Conservation (phyloP, 2,797 vertebrate species). For the Sebastolobus alascanus region DNA sequence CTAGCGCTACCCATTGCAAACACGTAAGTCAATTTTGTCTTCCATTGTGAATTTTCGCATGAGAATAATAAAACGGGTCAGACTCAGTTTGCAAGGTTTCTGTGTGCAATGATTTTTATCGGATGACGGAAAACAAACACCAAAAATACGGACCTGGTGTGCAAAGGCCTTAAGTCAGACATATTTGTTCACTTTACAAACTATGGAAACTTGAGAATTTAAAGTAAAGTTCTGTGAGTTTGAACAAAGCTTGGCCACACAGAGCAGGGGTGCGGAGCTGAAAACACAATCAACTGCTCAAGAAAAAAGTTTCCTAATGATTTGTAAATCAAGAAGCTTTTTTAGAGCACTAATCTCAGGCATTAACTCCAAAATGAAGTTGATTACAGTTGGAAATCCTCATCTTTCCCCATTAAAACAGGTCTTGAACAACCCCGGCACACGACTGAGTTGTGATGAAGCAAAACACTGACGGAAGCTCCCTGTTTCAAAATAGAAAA, state of each 20-base stretch:
- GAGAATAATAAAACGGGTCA: too few species aligned
- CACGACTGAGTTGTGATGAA: slow-evolving; percentile 1
- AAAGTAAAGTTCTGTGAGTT: neutral
- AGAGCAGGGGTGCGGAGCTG: too few species aligned
- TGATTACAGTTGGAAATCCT: neutral
- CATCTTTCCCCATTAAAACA: neutral
- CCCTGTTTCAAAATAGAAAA: slow-evolving; percentile 58
- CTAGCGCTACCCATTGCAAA: too few species aligned
- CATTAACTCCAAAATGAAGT: neutral
- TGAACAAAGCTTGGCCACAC: neutral
- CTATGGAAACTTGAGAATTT: neutral
- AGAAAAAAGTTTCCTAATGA: neutral
- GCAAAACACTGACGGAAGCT: neutral
- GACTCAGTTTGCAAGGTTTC: too few species aligned
- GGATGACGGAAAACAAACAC: too few species aligned
- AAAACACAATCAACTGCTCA: neutral
- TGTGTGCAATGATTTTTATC: too few species aligned
- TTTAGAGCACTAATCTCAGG: neutral
- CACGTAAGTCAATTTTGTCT: too few species aligned
- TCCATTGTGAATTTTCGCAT: too few species aligned
- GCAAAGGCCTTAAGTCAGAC: neutral
- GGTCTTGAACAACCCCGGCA: neutral
- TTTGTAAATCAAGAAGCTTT: neutral
- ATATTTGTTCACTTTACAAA: neutral
- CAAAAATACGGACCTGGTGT: too few species aligned